Evolutionary conservation across 2,888 invertebrate genomes (phyloP).

Genomic region (Diloba caeruleocephala): DNA sequence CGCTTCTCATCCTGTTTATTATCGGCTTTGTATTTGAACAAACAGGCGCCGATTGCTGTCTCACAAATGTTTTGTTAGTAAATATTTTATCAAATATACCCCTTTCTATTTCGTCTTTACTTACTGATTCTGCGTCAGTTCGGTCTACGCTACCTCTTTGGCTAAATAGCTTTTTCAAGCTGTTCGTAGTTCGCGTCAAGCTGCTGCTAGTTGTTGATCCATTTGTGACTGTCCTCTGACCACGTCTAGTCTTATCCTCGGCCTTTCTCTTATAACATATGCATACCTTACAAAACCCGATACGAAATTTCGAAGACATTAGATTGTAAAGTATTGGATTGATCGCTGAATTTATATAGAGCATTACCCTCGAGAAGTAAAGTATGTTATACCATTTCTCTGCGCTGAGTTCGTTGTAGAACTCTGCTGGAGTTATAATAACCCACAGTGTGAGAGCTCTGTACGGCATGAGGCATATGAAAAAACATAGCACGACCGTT

Average conservation of each 20-base stretch:
- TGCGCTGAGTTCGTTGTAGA: constrained; percentile 91
- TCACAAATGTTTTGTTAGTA: constrained; percentile 72
- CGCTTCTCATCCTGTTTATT: constrained; percentile 79
- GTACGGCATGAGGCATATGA: constrained; percentile 96
- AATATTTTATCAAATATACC: constrained; percentile 78
- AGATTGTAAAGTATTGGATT: constrained; percentile 97
- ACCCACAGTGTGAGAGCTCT: constrained; percentile 95
- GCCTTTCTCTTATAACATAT: constrained; percentile 85
- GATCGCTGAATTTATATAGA: constrained; percentile 96
- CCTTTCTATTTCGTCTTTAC: constrained; percentile 67
- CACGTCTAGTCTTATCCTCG: constrained; percentile 78
- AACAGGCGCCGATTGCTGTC: constrained; percentile 83
- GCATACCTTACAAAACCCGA: constrained; percentile 93
- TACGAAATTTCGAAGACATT: constrained; percentile 97
- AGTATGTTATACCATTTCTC: constrained; percentile 95
- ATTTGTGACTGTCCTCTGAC: constrained; percentile 88
- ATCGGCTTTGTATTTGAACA: constrained; percentile 71
- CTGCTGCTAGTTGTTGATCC: constrained; percentile 90
- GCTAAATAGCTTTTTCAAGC: constrained; percentile 85
- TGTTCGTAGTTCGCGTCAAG: constrained; percentile 89
- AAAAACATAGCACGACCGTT: constrained; percentile 96
- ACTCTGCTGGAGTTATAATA: constrained; percentile 92
- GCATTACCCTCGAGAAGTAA: constrained; percentile 95
- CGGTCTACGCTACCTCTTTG: constrained; percentile 82
- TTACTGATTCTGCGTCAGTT: constrained; percentile 73